Evolutionary conservation across 2,797 vertebrate species (phyloP).

Genomic region (Falco biarmicus): DNA sequence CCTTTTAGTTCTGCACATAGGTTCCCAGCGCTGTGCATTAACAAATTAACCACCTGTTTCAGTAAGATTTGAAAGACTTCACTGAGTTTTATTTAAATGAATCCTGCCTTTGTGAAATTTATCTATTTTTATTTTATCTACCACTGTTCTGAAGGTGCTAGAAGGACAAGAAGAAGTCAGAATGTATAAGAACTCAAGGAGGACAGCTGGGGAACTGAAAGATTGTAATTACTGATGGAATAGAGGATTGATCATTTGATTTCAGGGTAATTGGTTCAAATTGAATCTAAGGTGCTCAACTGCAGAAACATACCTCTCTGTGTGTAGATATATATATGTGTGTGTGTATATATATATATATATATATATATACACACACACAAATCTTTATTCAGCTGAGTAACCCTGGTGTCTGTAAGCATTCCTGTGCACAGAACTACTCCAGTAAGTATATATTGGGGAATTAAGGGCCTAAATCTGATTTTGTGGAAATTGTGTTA

Average conservation of each 20-base stretch:
- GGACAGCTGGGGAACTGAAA: neutral
- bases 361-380: neutral
- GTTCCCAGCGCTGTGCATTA: neutral
- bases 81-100: neutral
- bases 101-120: neutral
- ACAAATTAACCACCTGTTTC: neutral
- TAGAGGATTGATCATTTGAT: neutral
- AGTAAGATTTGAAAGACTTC: neutral
- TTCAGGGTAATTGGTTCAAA: neutral
- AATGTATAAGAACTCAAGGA: neutral
- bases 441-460: neutral
- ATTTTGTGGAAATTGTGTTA: neutral
- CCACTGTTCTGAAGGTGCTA: neutral
- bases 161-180: neutral
- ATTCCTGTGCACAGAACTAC: neutral
- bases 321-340: neutral
- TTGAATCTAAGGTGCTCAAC: fast-evolving
- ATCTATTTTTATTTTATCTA: neutral
- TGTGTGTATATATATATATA: neutral
- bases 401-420: neutral
- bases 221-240: neutral
- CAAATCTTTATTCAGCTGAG: neutral
- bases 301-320: neutral
- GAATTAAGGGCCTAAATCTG: neutral
- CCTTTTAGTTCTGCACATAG: neutral